phyloP scores from a whole-genome alignment of 2,888 invertebrate genomes.

The Drosophila borborema region DNA sequence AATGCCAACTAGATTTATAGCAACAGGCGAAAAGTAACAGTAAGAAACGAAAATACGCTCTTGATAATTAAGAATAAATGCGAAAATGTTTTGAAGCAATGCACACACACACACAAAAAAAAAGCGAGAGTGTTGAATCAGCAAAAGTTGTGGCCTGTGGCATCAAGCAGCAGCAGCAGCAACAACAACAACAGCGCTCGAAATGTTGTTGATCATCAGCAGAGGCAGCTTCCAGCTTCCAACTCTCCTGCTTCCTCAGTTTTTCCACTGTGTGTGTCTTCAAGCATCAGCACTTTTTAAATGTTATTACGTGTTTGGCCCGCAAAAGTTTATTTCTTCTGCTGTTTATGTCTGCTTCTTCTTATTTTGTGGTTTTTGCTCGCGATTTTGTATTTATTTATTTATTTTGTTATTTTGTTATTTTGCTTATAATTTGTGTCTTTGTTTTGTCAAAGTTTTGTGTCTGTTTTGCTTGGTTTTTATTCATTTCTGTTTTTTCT shows the following conservation, averaged over 20 bases:
- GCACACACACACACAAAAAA: conserved; percentile 35
- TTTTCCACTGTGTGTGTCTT: conserved; percentile 7
- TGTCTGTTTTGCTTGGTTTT: conserved; percentile 1
- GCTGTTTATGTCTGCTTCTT: not conserved
- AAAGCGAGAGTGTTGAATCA: conserved; percentile 71
- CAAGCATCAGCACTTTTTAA: conserved; percentile 69
- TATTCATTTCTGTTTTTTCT: not conserved
- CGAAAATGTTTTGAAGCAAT: conserved; percentile 68
- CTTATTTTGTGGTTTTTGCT: conserved; percentile 36
- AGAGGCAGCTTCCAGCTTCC: conserved; percentile 8
- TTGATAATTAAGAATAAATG: conserved; percentile 81
- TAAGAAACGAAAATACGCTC: conserved; percentile 42
- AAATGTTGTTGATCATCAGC: conserved; percentile 47
- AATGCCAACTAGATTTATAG: conserved; percentile 73
- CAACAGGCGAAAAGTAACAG: conserved; percentile 1
- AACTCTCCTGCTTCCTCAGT: not conserved
- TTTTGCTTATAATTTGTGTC: conserved; percentile 44
- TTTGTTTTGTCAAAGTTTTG: conserved; percentile 42
- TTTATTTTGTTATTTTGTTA: conserved; percentile 11
- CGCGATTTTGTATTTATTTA: conserved; percentile 13
- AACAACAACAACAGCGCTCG: conserved; percentile 40
- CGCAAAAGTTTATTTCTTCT: conserved; percentile 56
- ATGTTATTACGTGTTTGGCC: conserved; percentile 71
- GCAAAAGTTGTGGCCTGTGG: conserved; percentile 56
- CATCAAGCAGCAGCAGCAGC: conserved; percentile 5